A percentile compares a stretch with the other conserved stretches of the same genome.
phyloP scores from a whole-genome alignment of 2,888 invertebrate species.

The Zelleria hepariella region DNA sequence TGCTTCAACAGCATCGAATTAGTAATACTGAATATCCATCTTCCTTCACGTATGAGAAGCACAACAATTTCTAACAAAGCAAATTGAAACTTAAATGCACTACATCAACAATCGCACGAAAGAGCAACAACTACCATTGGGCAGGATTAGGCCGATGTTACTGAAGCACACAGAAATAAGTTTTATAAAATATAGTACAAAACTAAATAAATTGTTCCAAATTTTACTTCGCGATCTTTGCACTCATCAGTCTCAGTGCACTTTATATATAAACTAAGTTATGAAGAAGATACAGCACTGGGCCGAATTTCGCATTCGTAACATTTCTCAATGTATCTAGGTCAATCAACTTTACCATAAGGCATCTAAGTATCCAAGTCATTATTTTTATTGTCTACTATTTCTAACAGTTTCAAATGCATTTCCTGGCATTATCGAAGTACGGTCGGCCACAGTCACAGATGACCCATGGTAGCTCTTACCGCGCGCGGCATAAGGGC shows the following conservation, averaged over 20 bases:
- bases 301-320: neutral
- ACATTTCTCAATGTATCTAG: neutral
- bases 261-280: neutral
- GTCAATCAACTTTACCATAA: neutral
- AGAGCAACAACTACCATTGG: neutral
- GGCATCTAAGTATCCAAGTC: neutral
- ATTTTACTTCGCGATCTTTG: neutral
- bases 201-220: conserved; percentile 44
- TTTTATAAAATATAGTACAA: conserved; percentile 45
- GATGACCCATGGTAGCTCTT: no score
- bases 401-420: neutral
- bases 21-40: conserved; percentile 35
- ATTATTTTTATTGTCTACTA: neutral
- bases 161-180: conserved; percentile 47
- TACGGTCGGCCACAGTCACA: no score
- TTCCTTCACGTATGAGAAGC: neutral
- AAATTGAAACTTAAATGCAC: neutral
- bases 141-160: conserved; percentile 26
- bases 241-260: conserved; percentile 2
- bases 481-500: no score
- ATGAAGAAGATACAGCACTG: neutral
- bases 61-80: neutral
- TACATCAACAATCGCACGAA: neutral
- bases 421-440: neutral
- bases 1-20: conserved; percentile 47